phyloP scores from a whole-genome alignment of 1,140 invertebrate genomes.

The Pachyrhynchus sulphureomaculatus region DNA sequence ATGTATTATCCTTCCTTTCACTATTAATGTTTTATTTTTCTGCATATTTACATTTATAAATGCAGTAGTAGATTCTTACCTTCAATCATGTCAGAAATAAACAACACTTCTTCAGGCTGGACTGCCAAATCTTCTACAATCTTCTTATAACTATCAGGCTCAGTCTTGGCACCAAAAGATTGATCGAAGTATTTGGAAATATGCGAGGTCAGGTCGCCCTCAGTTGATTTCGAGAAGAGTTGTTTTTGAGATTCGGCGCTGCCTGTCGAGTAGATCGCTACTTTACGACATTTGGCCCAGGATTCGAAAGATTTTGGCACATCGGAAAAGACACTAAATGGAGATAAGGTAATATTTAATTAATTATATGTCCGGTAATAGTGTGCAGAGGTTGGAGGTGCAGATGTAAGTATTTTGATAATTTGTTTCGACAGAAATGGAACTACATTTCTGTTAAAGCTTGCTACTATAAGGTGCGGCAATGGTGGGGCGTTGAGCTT shows the following conservation, averaged over 20 bases:
- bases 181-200: conserved; percentile 88
- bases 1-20: too few relatives aligned
- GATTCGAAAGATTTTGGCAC: conserved; percentile 63
- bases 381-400: too few relatives aligned
- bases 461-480: too few relatives aligned
- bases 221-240: conserved; percentile 73
- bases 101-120: conserved; percentile 69
- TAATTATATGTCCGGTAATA: background rate
- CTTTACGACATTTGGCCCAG: conserved; percentile 69
- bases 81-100: conserved; percentile 79
- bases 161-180: conserved; percentile 73
- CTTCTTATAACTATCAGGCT: conserved; percentile 70
- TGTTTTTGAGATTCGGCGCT: conserved; percentile 89
- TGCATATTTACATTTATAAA: too few relatives aligned
- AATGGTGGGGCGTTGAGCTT: too few relatives aligned
- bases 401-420: too few relatives aligned
- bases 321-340: conserved; percentile 30
- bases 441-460: too few relatives aligned
- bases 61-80: too few relatives aligned
- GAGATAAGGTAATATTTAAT: background rate
- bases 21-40: too few relatives aligned
- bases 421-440: too few relatives aligned
- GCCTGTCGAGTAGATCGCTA: conserved; percentile 92
- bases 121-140: conserved; percentile 70
- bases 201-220: conserved; percentile 74